These are phyloP conservation scores for Drosophila pseudotakahashii DNA, from an alignment of 2,888 invertebrate genomes.

Conservation along the genomic window DNA sequence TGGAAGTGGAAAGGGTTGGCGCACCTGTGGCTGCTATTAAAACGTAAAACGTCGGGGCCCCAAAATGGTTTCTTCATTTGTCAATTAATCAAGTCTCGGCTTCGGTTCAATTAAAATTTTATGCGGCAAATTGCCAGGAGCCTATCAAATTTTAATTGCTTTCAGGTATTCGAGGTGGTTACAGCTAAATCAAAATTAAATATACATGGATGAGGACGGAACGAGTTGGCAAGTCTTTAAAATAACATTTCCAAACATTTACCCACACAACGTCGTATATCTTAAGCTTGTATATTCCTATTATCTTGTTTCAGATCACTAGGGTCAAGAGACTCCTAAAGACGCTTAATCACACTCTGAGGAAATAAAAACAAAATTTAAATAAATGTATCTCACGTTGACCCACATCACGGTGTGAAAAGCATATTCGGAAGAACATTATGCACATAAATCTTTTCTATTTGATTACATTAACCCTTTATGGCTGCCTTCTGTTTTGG, in stretches of 20 bases:
- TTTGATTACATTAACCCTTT: constrained; percentile 47
- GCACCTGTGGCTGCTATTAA: constrained; percentile 72
- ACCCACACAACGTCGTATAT: neutral
- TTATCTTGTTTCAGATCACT: constrained; percentile 2
- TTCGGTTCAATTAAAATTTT: constrained; percentile 70
- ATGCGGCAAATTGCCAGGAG: constrained; percentile 30
- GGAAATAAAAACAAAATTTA: constrained; percentile 11
- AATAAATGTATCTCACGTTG: constrained; percentile 32
- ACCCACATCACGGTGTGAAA: constrained; percentile 33
- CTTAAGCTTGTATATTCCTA: neutral
- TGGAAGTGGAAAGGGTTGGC: constrained; percentile 26
- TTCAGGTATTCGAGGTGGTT: constrained; percentile 19
- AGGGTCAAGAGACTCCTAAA: constrained; percentile 8
- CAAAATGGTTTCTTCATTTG: constrained; percentile 51
- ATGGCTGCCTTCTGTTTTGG: constrained; percentile 5
- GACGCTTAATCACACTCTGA: constrained; percentile 10
- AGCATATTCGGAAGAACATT: constrained; percentile 35
- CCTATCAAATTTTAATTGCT: constrained; percentile 45
- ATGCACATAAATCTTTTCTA: constrained; percentile 46
- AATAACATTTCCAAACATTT: neutral
- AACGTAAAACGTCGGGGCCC: constrained; percentile 26
- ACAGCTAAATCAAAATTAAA: constrained; percentile 19
- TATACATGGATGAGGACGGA: neutral
- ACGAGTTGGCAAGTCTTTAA: neutral
- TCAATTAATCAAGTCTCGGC: constrained; percentile 68